phyloP scores from a whole-genome alignment of 2,797 vertebrate genomes.

The Sciaenops ocellatus region DNA sequence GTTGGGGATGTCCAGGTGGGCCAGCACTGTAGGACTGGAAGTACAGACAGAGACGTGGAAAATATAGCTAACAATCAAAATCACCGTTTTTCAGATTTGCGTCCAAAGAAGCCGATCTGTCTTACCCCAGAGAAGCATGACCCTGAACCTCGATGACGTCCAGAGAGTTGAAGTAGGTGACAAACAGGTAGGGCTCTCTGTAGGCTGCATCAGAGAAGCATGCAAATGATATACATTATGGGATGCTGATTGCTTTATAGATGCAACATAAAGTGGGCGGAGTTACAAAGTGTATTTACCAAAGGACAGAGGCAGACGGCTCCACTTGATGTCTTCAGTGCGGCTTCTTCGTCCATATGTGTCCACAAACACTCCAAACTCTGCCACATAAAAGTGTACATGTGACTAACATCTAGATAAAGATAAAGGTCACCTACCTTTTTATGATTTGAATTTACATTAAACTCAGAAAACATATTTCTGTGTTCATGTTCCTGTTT shows the following conservation, averaged over 20 bases:
- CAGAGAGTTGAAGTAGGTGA: conserved; percentile 98
- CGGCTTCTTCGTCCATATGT: conserved; percentile 96
- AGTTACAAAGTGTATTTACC: conserved; percentile 81
- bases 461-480: not conserved
- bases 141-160: conserved; percentile 98
- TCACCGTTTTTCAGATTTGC: not conserved
- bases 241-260: not conserved
- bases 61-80: not conserved
- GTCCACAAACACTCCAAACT: conserved; percentile 99
- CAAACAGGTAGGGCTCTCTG: conserved; percentile 97
- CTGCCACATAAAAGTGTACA: conserved; percentile 70
- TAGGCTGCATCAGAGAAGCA: conserved; percentile 86
- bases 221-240: fast-evolving
- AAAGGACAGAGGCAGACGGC: conserved; percentile 96
- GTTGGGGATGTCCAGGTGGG: conserved; percentile 94
- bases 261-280: not conserved
- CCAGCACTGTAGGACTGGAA: conserved; percentile 89
- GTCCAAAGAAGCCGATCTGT: not conserved
- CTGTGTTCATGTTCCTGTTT: not conserved
- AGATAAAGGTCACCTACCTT: not conserved
- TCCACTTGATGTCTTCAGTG: conserved; percentile 98
- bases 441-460: not conserved
- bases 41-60: conserved; percentile 1
- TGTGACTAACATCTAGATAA: not conserved
- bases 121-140: conserved; percentile 93